These are phyloP conservation scores for Dinoponera quadriceps DNA, from an alignment of 1,140 invertebrate species.

Conservation along the genomic window DNA sequence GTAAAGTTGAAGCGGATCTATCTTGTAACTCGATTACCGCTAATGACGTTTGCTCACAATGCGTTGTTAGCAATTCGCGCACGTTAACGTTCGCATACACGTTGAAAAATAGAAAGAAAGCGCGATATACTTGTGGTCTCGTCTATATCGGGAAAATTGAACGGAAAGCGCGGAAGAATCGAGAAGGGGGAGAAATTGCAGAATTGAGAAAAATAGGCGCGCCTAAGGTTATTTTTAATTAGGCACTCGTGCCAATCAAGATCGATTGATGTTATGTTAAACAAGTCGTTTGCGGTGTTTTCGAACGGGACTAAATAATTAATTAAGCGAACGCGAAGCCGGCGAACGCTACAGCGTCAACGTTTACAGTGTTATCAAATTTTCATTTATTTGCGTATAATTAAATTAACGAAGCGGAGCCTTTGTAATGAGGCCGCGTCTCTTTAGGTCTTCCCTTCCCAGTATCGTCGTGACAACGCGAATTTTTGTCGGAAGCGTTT, in stretches of 20 bases:
- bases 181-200: too few species aligned
- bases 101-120: too few species aligned
- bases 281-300: too few species aligned
- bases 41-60: too few species aligned
- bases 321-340: neutral
- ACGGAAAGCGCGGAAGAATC: too few species aligned
- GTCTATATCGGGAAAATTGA: too few species aligned
- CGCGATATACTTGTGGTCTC: too few species aligned
- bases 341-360: too few species aligned
- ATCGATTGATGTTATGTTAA: neutral
- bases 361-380: neutral
- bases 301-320: too few species aligned
- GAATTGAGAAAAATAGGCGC: too few species aligned
- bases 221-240: neutral
- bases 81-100: neutral
- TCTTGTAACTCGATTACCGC: conserved; percentile 9
- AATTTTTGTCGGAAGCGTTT: conserved; percentile 3
- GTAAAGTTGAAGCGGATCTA: neutral
- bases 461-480: neutral
- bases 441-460: neutral
- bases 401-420: conserved; percentile 19
- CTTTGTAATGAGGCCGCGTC: too few species aligned
- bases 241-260: neutral
- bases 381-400: conserved; percentile 10
- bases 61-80: too few species aligned